Conservation (phyloP, 2,797 vertebrate species). For the Myripristis jacobus region DNA sequence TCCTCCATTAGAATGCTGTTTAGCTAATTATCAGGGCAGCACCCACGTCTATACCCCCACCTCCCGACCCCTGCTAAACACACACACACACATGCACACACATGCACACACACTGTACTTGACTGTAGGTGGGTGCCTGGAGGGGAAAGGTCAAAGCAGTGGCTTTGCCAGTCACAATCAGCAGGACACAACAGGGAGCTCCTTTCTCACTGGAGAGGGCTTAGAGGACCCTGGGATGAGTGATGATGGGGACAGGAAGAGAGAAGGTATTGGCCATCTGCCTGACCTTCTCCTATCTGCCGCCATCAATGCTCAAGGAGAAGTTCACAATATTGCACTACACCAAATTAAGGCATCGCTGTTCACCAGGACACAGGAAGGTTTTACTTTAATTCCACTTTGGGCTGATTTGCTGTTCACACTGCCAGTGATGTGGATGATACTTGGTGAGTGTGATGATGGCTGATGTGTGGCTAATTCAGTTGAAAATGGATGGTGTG, state of each 20-base stretch:
- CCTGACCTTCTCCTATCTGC: constrained; percentile 58
- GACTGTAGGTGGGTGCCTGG: constrained; percentile 52
- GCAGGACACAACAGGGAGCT: constrained; percentile 50
- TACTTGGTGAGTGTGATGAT: neutral
- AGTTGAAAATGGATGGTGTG: neutral
- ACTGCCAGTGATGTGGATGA: neutral
- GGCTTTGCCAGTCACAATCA: constrained; percentile 56
- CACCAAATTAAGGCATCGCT: constrained; percentile 9
- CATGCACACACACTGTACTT: constrained; percentile 28
- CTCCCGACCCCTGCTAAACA: constrained; percentile 48
- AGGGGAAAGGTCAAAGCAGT: constrained; percentile 75
- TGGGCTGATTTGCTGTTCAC: neutral
- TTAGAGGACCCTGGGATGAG: constrained; percentile 46
- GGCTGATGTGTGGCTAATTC: constrained; percentile 21
- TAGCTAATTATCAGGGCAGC: constrained; percentile 79
- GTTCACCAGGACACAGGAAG: constrained; percentile 2
- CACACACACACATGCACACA: constrained; percentile 28
- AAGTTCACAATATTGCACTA: constrained; percentile 47
- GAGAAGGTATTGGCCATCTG: constrained; percentile 54
- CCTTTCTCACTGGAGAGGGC: constrained; percentile 50
- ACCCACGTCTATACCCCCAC: constrained; percentile 49
- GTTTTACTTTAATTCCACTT: neutral
- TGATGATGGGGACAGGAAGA: constrained; percentile 57
- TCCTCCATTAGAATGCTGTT: constrained; percentile 74
- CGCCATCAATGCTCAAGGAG: constrained; percentile 36